Conservation (phyloP, 2,797 vertebrate species). For the Peromyscus attwateri region DNA sequence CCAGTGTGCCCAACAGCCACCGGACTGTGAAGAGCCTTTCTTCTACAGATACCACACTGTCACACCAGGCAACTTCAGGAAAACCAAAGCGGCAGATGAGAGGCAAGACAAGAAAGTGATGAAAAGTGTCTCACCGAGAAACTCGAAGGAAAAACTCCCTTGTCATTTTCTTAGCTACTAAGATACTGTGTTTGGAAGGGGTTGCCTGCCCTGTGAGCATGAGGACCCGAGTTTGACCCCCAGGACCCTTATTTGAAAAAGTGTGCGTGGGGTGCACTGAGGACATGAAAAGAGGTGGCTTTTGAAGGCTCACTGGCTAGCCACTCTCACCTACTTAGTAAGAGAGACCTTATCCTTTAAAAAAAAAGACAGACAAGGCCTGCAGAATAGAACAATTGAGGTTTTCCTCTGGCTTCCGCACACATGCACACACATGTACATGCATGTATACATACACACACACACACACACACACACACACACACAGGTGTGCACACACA, state of each 20-base stretch:
- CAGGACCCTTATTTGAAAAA: neutral
- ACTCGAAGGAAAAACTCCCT: slow-evolving; percentile 31
- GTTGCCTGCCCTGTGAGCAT: neutral
- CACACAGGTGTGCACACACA: neutral
- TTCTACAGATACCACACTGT: neutral
- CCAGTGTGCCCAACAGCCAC: neutral
- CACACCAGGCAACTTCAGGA: neutral
- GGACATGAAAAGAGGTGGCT: neutral
- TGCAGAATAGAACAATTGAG: neutral
- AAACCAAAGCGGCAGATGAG: neutral
- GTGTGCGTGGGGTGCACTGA: neutral
- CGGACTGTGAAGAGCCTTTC: neutral
- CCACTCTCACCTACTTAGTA: neutral
- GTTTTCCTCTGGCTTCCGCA: neutral
- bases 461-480: no score
- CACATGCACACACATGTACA: neutral
- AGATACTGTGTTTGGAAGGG: neutral
- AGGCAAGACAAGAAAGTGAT: neutral
- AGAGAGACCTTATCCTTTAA: neutral
- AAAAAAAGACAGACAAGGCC: neutral
- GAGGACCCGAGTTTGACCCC: neutral
- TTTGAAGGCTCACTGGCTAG: neutral
- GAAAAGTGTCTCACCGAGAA: neutral
- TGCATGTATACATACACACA: neutral
- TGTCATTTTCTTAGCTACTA: slow-evolving; percentile 10